Evolutionary conservation across 1,140 invertebrate species (phyloP), one percentile per base, ranked within the genome.

Genomic region (Geopemphigus sp.): DNA sequence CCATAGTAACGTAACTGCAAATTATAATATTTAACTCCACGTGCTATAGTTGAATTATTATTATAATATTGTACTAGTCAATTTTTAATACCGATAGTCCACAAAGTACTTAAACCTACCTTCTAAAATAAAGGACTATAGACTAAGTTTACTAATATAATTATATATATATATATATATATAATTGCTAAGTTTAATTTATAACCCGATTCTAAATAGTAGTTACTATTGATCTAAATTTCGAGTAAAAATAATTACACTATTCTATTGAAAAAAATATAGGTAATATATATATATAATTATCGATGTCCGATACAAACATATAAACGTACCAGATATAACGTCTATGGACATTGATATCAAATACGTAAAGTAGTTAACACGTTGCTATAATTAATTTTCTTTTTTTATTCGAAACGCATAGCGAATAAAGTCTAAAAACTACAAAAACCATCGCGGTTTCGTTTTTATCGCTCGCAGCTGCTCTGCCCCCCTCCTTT

Each of bases 1-100:
- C 94, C 95, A 98, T 97, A 87, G 96, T 98, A 88, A 98, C 92
- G 91, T 98, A 99, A 91, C 96, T 98, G 92, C 82, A 90, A 90
- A 78, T 78, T 78, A 61, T 1, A 61, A 82, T 64, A 56, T 53
- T 81, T 68, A 66, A 82, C 64, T 81, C 64, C 56, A 80, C 47
- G 26, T 47, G 61, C 26, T 66, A 56, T 32, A 74, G 22, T 47
- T 72, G 54, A 32, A 26, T 72, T 12, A 29, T 72, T n/a, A 1
- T 39, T 72, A 54, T 50, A 5, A 14, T 39, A 39, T 29, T 53
- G 4, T 66, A 68, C 64, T 50, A 68, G 5, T 68, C 29, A 54
- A 53, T 29, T 54, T n/a, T 54, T 24, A 17, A 54, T 72, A 29
- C 47, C 24, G 24, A 72, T 50, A 50, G 47, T 72, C 50, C 47